phyloP scores from a whole-genome alignment of 2,797 vertebrate genomes.

The Liasis olivaceus region DNA sequence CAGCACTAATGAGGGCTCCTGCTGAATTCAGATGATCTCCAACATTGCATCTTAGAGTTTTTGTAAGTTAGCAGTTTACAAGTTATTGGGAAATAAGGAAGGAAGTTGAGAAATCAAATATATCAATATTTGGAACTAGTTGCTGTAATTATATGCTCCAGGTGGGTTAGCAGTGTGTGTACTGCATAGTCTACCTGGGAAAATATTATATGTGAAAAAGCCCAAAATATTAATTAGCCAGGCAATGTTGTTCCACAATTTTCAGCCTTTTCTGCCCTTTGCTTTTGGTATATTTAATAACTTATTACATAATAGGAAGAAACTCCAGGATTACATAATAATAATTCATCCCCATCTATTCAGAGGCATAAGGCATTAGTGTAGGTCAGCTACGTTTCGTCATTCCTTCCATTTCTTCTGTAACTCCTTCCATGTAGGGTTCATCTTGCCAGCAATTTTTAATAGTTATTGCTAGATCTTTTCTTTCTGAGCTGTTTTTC shows the following conservation, averaged over 20 bases:
- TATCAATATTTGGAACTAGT: neutral
- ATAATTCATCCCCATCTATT: rapidly evolving
- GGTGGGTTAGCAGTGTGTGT: neutral
- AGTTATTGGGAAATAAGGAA: neutral
- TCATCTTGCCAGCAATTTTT: neutral
- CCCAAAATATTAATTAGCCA: neutral
- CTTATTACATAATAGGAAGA: neutral
- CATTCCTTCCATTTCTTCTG: neutral
- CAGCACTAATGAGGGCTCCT: neutral
- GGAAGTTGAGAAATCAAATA: neutral
- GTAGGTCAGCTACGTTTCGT: neutral
- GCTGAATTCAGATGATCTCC: neutral
- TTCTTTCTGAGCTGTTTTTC: neutral
- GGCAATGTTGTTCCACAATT: neutral
- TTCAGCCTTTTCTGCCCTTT: neutral
- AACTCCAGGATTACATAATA: rapidly evolving
- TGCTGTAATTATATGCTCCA: neutral
- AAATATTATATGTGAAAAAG: neutral
- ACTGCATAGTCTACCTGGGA: neutral
- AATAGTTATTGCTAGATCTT: neutral
- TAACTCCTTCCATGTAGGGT: neutral
- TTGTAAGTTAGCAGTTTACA: neutral
- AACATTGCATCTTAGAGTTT: neutral
- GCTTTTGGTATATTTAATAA: neutral
- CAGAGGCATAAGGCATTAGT: neutral